Evolutionary conservation across 2,797 vertebrate genomes (phyloP), one percentile per base, ranked within the genome.

Genomic region (Euphonia xanthogaster): DNA sequence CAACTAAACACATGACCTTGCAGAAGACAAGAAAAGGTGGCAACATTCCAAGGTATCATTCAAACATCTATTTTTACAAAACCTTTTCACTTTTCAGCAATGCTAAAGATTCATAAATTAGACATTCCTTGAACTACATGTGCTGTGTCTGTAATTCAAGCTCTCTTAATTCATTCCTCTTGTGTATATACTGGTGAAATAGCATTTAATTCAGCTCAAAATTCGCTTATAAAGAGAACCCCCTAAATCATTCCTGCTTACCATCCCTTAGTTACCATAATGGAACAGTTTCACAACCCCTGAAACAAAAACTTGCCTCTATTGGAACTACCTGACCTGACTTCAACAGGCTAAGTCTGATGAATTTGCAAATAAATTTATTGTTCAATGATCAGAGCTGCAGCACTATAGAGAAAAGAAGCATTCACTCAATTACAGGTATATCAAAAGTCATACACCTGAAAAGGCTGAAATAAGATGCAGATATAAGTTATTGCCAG

Each of bases 11-110:
- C 58, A 89, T 45, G 92, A 93, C 24, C 30, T 85, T 85, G 88
- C 86, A 95, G 66, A 90, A 94, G 39, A 87, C 48, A 84, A 94
- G 90, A 72, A 78, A 86, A 87, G 23, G 71, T 3, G 6, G 71
- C 85, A 84, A 85, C 24, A 48, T 50, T 78, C 81, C 85, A 81
- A 89, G 35, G 33, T 89, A 93, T 72, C 61, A 72, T 31, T 81
- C 58, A 88, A 90, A 37, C 7, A 48, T 13, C 9, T 67, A 85
- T 90, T 90, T 67, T 71, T 31, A 65, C 23, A 87, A 81, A 91
- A 35, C 12, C 12, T 71, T 67, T 92, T 63, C 53, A 51, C 12
- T 91, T 77, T 81, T 67, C 81, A 77, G 73, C 66, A 74, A 60
- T 30, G 44, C 25, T 68, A 53, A 81, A 55, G 47, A 72, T 75